Evolutionary conservation across 1,140 invertebrate species (phyloP), one percentile per base, ranked within the genome.

Genomic region (Gonioctena quinquepunctata): DNA sequence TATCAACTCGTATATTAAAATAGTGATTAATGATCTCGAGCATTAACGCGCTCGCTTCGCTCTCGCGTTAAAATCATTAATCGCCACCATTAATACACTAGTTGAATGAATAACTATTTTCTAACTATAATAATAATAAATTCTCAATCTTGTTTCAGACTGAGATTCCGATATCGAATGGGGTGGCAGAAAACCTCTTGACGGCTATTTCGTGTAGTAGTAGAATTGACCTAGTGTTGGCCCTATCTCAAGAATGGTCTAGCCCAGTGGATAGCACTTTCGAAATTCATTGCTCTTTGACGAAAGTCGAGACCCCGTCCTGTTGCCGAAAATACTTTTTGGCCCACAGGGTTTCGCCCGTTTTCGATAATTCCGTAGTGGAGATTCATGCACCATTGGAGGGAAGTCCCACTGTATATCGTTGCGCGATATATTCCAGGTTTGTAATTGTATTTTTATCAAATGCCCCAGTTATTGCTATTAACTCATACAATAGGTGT

Each of bases 231-330:
- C 8, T 64, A 22, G 22, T 52, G 3, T 16, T 64, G 22, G 42
- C 23, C 4, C 21, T 64, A 27, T 54, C 66, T 13, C 21, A 57
- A 59, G 27, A 49, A 0, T 67, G 52, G 52, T 22, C 22, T 8
- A 59, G 13, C 7, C n/a, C n/a, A 21, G 13, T 67, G 18, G 66
- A 67, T 25, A 42, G 54, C 28, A 59, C 66, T 42, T 67, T 67
- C 16, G 66, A 67, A 60, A 67, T 67, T 22, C 42, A 59, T n/a
- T 67, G 66, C 33, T 26, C 66, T n/a, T 48, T 67, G 6, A 67
- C 25, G 13, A 59, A 57, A 48, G 7, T 67, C 1, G 7, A 3
- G 21, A 4, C 48, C 1, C 11, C 19, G 16, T 6, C n/a, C 23
- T 52, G n/a, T 22, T 60, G 56, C 23, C 19, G 27, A 60, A 59